Evolutionary conservation across 1,140 invertebrate genomes (phyloP).

Genomic region (Battus philenor): DNA sequence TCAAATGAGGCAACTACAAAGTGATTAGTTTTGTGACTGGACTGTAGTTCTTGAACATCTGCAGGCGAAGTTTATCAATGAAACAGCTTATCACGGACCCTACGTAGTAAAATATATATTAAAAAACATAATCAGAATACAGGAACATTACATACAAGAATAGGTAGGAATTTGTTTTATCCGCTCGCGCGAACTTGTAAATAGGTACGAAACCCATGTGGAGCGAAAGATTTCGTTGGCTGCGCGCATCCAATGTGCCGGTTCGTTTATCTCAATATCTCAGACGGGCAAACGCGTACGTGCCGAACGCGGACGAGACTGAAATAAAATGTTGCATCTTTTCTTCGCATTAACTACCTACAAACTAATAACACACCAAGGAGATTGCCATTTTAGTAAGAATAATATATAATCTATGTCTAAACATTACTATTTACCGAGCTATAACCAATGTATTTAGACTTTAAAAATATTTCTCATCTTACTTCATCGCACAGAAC

Average conservation of each 20-base stretch:
- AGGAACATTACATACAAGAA: neutral
- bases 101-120: no score
- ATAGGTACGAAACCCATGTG: slow-evolving; percentile 12
- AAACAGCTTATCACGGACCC: no score
- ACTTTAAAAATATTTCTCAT: no score
- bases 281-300: slow-evolving; percentile 34
- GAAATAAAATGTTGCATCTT: slow-evolving; percentile 30
- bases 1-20: no score
- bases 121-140: neutral
- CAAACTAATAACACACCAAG: no score
- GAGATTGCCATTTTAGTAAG: no score
- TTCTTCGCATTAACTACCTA: slow-evolving; percentile 4
- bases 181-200: slow-evolving; percentile 11
- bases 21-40: no score
- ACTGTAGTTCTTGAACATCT: no score
- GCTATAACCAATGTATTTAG: no score
- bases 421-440: no score
- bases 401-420: no score
- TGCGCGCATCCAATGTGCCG: slow-evolving; percentile 27
- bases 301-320: slow-evolving; percentile 18
- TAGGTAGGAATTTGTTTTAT: neutral
- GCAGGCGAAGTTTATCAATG: neutral
- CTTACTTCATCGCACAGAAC: no score
- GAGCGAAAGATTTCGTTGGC: slow-evolving; percentile 10
- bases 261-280: slow-evolving; percentile 60